Percentiles rank a stretch among this genome's conserved stretches.
These are phyloP conservation scores for Noctua janthe DNA, from an alignment of 2,888 invertebrate species.

Conservation along the genomic window DNA sequence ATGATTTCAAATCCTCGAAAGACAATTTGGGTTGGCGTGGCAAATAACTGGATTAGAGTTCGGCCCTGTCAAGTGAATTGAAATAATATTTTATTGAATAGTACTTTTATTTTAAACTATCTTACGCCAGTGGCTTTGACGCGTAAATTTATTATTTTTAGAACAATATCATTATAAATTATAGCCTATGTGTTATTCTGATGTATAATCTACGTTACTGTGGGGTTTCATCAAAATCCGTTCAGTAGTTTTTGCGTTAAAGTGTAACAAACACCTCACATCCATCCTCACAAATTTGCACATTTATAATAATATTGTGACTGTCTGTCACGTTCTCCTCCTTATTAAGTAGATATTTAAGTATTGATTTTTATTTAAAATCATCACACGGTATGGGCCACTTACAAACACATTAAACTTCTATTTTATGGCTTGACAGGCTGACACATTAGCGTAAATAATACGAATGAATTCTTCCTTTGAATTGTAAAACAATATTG, in stretches of 20 bases:
- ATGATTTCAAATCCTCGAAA: constrained; percentile 61
- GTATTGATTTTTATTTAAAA: too few species aligned
- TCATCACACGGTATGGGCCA: too few species aligned
- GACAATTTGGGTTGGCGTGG: constrained; percentile 55
- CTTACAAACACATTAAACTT: too few species aligned
- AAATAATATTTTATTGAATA: not conserved
- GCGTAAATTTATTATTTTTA: too few species aligned
- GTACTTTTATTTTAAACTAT: not conserved
- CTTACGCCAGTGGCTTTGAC: too few species aligned
- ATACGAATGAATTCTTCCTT: too few species aligned
- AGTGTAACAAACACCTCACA: not conserved
- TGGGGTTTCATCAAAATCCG: not conserved
- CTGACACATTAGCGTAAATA: too few species aligned
- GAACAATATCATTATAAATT: not conserved
- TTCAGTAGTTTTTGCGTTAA: not conserved
- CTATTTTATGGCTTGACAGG: too few species aligned
- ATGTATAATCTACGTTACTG: not conserved
- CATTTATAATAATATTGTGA: not conserved
- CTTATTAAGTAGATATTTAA: too few species aligned
- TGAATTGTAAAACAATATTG: too few species aligned
- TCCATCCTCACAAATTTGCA: not conserved
- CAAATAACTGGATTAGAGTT: constrained; percentile 30
- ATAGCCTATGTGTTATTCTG: not conserved
- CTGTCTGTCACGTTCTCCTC: too few species aligned
- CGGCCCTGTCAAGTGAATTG: constrained; percentile 13